These are phyloP conservation scores for Hydropsyche tenuis DNA, from an alignment of 1,140 invertebrate species.

Conservation along the genomic window DNA sequence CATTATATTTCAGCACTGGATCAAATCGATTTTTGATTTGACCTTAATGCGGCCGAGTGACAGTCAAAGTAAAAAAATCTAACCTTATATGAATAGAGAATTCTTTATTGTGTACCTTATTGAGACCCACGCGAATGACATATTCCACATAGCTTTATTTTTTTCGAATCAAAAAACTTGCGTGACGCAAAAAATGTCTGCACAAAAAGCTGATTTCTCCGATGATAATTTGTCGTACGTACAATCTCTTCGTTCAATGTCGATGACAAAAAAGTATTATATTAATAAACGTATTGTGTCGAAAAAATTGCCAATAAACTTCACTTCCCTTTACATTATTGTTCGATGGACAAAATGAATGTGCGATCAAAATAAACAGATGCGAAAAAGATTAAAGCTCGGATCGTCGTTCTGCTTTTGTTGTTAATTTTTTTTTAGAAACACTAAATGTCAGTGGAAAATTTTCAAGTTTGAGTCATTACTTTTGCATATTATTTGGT, in stretches of 20 bases:
- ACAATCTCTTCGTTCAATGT: conserved; percentile 18
- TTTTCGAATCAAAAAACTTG: conserved; percentile 2
- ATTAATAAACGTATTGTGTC: neutral
- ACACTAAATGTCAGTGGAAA: too few species aligned
- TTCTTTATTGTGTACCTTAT: conserved; percentile 6
- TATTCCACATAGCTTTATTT: neutral
- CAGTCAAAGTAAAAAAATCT: conserved; percentile 5
- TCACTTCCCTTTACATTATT: neutral
- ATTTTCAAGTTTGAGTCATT: too few species aligned
- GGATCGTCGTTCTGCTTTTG: neutral
- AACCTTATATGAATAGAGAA: conserved; percentile 2
- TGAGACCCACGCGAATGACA: conserved; percentile 12
- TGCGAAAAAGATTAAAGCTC: neutral
- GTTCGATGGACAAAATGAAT: neutral
- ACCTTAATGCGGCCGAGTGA: neutral
- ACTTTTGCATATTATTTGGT: too few species aligned
- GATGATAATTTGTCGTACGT: neutral
- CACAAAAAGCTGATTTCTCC: conserved; percentile 3
- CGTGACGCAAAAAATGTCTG: neutral
- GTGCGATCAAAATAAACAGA: neutral
- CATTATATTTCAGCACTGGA: neutral
- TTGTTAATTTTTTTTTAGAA: too few species aligned
- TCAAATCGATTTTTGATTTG: neutral
- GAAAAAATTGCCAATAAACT: neutral
- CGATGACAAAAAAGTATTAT: neutral